These are phyloP conservation scores for Crepidodera aurea DNA, from an alignment of 2,888 invertebrate genomes.

Conservation along the genomic window DNA sequence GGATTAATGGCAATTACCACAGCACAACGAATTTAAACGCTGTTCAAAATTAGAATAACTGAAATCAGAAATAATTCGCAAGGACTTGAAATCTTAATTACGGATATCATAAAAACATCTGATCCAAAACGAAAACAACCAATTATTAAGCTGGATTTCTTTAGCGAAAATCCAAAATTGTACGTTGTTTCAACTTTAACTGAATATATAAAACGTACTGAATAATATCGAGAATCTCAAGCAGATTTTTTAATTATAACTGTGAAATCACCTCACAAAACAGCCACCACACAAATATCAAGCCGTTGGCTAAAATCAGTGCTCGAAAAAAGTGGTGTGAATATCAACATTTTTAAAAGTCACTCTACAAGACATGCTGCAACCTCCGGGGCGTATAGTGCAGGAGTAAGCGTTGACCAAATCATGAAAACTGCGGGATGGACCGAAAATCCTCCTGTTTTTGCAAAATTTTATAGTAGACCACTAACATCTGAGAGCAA, in stretches of 20 bases:
- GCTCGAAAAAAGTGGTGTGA: not conserved
- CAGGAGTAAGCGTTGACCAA: constrained; percentile 9
- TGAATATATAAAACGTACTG: not conserved
- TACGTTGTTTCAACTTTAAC: not conserved
- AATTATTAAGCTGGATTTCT: not conserved
- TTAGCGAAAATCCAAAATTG: not conserved
- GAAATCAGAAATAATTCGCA: not conserved
- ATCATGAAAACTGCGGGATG: not conserved
- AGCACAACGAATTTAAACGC: not conserved
- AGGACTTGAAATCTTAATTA: not conserved
- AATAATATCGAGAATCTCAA: not conserved
- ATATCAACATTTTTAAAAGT: not conserved
- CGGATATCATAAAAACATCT: not conserved
- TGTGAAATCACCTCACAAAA: not conserved
- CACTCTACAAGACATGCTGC: constrained; percentile 10
- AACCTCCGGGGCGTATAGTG: constrained; percentile 6
- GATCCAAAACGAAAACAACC: not conserved
- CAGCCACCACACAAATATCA: not conserved
- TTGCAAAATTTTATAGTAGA: not conserved
- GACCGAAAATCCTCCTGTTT: not conserved
- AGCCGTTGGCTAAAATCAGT: not conserved
- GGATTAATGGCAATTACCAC: not conserved
- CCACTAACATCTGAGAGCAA: not conserved
- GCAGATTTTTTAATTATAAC: not conserved
- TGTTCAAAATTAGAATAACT: not conserved